These are phyloP conservation scores for Argyrosomus regius DNA, from an alignment of 2,797 vertebrate genomes.

Conservation along the genomic window DNA sequence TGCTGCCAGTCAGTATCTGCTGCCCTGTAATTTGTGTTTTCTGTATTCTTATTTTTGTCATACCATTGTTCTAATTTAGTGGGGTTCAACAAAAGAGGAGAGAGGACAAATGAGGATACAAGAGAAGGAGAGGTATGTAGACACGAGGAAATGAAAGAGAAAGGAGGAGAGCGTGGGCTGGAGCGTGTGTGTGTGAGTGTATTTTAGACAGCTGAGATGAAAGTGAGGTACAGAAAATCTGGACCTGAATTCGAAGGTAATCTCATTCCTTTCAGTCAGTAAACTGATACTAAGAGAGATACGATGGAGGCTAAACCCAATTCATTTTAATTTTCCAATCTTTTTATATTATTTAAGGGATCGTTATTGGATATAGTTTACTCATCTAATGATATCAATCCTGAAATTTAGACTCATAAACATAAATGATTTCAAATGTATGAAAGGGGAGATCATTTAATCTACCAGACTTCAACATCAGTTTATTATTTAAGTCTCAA, in stretches of 20 bases:
- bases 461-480: neutral
- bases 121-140: conserved; percentile 7
- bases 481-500: neutral
- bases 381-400: neutral
- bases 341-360: neutral
- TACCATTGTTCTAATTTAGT: conserved; percentile 52
- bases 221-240: conserved; percentile 3
- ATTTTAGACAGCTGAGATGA: conserved; percentile 9
- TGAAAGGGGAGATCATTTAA: neutral
- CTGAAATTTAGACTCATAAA: neutral
- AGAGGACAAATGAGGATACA: neutral
- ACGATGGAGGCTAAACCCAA: neutral
- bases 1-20: conserved; percentile 68
- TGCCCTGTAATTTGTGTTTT: conserved; percentile 70
- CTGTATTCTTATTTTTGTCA: conserved; percentile 64
- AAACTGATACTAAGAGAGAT: neutral
- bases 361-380: neutral
- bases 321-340: neutral
- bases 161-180: neutral
- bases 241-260: neutral
- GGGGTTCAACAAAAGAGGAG: conserved; percentile 27
- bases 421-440: neutral
- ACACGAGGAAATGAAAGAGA: conserved; percentile 11
- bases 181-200: neutral
- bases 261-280: neutral